A percentile compares a stretch with the other conserved stretches of the same genome.
Evolutionary conservation across 2,113 vertebrate species (phyloP).

Genomic region (Lichenostomus cassidix): DNA sequence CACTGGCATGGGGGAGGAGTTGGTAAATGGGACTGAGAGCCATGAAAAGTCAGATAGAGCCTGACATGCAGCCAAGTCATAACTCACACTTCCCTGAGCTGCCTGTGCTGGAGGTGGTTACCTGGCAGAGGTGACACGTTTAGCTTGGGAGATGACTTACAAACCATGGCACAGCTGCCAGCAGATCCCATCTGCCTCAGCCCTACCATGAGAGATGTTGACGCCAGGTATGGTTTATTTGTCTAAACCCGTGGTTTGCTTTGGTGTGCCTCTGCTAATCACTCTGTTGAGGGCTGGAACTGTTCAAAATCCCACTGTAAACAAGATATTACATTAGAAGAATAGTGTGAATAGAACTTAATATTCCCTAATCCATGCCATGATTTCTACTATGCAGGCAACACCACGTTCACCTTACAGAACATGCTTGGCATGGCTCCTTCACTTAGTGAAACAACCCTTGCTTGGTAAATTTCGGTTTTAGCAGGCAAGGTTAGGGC

Average conservation of each 20-base stretch:
- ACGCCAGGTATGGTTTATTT: not conserved
- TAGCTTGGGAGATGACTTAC: not conserved
- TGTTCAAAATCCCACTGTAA: not conserved
- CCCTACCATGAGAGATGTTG: not conserved
- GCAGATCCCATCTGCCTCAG: not conserved
- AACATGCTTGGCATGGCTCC: accelerated
- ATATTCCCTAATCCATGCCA: not conserved
- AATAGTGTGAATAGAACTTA: not conserved
- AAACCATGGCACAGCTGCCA: not conserved
- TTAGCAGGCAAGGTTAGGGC: not conserved
- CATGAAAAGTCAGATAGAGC: not conserved
- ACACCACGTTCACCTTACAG: accelerated
- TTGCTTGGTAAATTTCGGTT: not conserved
- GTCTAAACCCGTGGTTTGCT: not conserved
- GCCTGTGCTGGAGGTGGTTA: not conserved
- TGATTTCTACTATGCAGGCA: not conserved
- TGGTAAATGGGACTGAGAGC: not conserved
- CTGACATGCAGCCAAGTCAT: not conserved
- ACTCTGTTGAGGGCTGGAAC: not conserved
- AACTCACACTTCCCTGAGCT: not conserved
- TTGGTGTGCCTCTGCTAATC: not conserved
- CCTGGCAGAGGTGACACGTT: not conserved
- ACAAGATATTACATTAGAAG: not conserved
- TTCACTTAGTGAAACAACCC: not conserved
- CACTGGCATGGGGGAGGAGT: not conserved